Evolutionary conservation across 2,888 invertebrate species (phyloP).

Genomic region (Tolmerus cingulatus): DNA sequence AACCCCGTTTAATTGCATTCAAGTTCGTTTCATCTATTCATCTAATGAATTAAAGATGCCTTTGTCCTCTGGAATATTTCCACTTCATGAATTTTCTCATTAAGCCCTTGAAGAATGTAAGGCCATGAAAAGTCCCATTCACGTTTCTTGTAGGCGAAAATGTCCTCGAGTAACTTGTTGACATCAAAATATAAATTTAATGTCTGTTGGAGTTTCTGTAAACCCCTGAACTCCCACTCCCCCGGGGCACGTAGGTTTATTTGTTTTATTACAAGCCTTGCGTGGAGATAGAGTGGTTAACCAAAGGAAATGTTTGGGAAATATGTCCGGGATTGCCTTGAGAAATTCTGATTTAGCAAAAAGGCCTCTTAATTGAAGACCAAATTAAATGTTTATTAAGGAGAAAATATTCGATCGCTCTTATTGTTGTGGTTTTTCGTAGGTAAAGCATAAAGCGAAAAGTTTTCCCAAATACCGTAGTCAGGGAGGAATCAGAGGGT

Average conservation of each 20-base stretch:
- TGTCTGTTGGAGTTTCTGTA: constrained; percentile 4
- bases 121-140: constrained; percentile 13
- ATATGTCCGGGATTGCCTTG: neutral
- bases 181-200: constrained; percentile 39
- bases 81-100: constrained; percentile 50
- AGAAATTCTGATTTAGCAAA: neutral
- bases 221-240: neutral
- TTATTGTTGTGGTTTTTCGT: neutral
- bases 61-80: constrained; percentile 47
- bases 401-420: neutral
- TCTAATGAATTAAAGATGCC: constrained; percentile 48
- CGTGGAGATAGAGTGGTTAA: neutral
- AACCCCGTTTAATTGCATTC: constrained; percentile 35
- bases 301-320: neutral
- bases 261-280: neutral
- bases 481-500: too few relatives aligned
- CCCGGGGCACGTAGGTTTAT: neutral
- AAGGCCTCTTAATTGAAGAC: neutral
- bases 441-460: neutral
- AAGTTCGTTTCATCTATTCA: constrained; percentile 40
- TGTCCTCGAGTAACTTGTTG: constrained; percentile 38
- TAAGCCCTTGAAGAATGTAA: constrained; percentile 46
- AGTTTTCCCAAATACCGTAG: too few relatives aligned
- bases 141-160: constrained; percentile 17
- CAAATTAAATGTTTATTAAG: neutral